phyloP scores from a whole-genome alignment of 2,888 invertebrate genomes.

The Volucella inanis region DNA sequence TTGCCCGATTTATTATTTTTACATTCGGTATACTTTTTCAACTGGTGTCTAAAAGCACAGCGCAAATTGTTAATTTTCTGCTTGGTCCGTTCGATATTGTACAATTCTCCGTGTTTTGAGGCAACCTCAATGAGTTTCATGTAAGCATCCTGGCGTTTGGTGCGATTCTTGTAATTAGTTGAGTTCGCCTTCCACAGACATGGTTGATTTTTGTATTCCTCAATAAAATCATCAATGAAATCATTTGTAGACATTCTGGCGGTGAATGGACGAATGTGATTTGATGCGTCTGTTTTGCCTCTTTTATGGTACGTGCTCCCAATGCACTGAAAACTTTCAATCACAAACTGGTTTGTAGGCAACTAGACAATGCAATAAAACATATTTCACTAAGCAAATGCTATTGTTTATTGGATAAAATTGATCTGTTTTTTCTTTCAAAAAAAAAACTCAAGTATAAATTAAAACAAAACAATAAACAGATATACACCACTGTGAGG shows the following conservation, averaged over 20 bases:
- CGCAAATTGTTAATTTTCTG: constrained; percentile 83
- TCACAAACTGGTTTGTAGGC: constrained; percentile 22
- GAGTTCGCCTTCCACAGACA: constrained; percentile 82
- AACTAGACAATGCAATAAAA: constrained; percentile 43
- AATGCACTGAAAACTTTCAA: constrained; percentile 52
- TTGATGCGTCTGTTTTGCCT: constrained; percentile 29
- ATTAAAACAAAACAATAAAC: constrained; percentile 75
- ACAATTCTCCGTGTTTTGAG: constrained; percentile 82
- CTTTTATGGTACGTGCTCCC: constrained; percentile 6
- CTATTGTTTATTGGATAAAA: constrained; percentile 32
- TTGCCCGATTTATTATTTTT: constrained; percentile 81
- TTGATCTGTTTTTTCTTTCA: background rate
- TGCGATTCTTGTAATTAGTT: constrained; percentile 81
- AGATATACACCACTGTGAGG: constrained; percentile 69
- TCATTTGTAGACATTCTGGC: constrained; percentile 77
- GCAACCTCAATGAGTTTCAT: constrained; percentile 82
- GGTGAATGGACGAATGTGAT: constrained; percentile 45
- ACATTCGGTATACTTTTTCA: constrained; percentile 81
- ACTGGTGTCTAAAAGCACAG: constrained; percentile 82
- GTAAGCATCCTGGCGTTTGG: constrained; percentile 82
- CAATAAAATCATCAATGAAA: constrained; percentile 82
- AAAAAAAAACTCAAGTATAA: constrained; percentile 51
- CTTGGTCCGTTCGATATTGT: constrained; percentile 82
- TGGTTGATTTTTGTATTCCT: constrained; percentile 82
- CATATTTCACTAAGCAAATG: constrained; percentile 61